Evolutionary conservation across 2,888 invertebrate genomes (phyloP), one percentile per base, ranked within the genome.

Genomic region (Antitype chi): DNA sequence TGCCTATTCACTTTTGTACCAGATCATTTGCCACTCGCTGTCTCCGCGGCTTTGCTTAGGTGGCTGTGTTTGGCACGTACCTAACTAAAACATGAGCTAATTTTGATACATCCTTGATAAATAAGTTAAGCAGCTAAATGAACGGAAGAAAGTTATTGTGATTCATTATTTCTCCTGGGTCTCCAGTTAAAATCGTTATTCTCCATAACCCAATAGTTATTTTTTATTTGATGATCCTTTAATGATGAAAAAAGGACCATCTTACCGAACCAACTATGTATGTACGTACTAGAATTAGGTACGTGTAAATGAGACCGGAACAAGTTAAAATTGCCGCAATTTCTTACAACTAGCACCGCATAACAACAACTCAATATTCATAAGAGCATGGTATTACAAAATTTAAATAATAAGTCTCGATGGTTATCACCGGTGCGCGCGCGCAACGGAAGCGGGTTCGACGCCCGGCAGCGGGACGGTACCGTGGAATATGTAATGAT

Each of bases 381-480:
- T 80, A 80, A 77, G 73, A 82, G 76, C 86, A 85, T 77, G 66
- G 74, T 73, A 81, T 81, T 84, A 87, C 80, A 82, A 84, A 80
- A 87, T 87, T 78, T 81, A 80, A 88, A 87, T 86, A 87, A 86
- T 87, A 87, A 87, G 85, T 83, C 81, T 75, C 80, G 91, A 93
- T 92, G 84, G 88, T 90, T 91, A 91, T 91, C 92, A 89, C 82
- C 86, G 81, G 78, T 83, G 87, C 79, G 81, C 84, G 77, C 72
- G 82, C 83, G 76, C 83, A 92, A 88, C 94, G 94, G 95, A 94
- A 93, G 92, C 90, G 93, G 87, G 96, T 95, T 95, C 95, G 95
- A 92, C 81, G 96, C 90, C 95, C 95, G 93, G 86, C 85, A 88
- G 91, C 92, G 92, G 93, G 90, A 92, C 94, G 90, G 90, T 92